phyloP scores from a whole-genome alignment of 2,888 invertebrate genomes.

The Hipparchia semele region DNA sequence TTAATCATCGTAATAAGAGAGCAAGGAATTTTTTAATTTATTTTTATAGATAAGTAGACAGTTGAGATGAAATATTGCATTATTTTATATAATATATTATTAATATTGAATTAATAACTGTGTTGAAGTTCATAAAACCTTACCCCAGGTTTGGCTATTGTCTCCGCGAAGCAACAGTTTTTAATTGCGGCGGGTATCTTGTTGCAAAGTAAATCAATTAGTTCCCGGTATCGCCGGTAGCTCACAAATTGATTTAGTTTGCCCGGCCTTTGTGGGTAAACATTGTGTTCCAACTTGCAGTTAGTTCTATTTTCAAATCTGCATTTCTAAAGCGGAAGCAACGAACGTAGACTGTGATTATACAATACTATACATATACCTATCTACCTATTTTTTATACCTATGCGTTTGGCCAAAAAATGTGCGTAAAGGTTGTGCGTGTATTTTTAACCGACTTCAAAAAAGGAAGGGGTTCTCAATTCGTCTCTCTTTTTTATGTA shows the following conservation, averaged over 20 bases:
- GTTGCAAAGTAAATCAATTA: conserved; percentile 62
- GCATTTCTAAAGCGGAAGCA: not conserved
- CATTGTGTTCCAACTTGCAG: conserved; percentile 12
- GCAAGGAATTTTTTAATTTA: too few relatives aligned
- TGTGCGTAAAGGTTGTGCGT: too few relatives aligned
- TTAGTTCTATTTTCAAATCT: conserved; percentile 1
- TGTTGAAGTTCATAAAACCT: not conserved
- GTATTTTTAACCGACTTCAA: too few relatives aligned
- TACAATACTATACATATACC: too few relatives aligned
- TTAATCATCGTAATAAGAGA: too few relatives aligned
- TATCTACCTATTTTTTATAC: not conserved
- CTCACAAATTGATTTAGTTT: conserved; percentile 28
- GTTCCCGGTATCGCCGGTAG: conserved; percentile 38
- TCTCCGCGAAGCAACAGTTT: not conserved
- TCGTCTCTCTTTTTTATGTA: too few relatives aligned
- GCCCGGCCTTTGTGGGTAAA: conserved; percentile 14
- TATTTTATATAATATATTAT: too few relatives aligned
- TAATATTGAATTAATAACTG: not conserved
- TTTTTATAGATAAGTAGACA: too few relatives aligned
- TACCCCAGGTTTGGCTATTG: conserved; percentile 2
- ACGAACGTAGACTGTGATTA: too few relatives aligned
- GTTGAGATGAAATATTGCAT: too few relatives aligned
- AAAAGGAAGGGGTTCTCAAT: too few relatives aligned
- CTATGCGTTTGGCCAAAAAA: too few relatives aligned
- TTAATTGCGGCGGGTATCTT: conserved; percentile 17